Conservation (phyloP, 2,113 vertebrate genomes). For the Dicaeum eximium region DNA sequence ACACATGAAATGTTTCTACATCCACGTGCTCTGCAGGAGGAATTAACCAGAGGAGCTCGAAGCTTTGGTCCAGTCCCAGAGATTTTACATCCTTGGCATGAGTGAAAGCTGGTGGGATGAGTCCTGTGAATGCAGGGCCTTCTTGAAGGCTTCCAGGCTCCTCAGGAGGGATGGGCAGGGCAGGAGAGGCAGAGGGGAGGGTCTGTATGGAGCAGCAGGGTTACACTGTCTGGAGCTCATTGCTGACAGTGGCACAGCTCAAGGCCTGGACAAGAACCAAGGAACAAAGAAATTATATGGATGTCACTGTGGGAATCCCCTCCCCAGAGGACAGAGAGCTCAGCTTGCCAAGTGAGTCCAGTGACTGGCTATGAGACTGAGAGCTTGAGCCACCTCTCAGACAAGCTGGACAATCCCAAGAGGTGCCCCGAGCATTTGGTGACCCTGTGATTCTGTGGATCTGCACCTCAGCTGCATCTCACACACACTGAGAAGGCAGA, state of each 20-base stretch:
- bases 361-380: no score
- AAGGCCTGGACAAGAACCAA: not conserved
- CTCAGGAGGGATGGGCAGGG: not conserved
- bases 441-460: not conserved
- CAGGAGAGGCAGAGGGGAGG: not conserved
- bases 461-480: not conserved
- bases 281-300: not conserved
- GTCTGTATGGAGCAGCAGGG: not conserved
- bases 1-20: not conserved
- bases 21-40: no score
- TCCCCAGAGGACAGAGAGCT: not conserved
- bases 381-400: not conserved
- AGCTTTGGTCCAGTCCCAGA: not conserved
- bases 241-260: not conserved
- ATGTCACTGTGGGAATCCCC: not conserved
- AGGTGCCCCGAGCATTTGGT: not conserved
- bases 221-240: not conserved
- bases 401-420: not conserved
- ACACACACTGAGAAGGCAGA: no score
- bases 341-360: not conserved
- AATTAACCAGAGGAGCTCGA: not conserved
- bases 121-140: not conserved
- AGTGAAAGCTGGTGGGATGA: not conserved
- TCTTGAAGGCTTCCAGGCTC: not conserved
- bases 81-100: no score